A percentile compares a stretch with the other conserved stretches of the same genome.
These are phyloP conservation scores for Trichosurus vulpecula DNA, from an alignment of 2,797 vertebrate species.

Conservation along the genomic window DNA sequence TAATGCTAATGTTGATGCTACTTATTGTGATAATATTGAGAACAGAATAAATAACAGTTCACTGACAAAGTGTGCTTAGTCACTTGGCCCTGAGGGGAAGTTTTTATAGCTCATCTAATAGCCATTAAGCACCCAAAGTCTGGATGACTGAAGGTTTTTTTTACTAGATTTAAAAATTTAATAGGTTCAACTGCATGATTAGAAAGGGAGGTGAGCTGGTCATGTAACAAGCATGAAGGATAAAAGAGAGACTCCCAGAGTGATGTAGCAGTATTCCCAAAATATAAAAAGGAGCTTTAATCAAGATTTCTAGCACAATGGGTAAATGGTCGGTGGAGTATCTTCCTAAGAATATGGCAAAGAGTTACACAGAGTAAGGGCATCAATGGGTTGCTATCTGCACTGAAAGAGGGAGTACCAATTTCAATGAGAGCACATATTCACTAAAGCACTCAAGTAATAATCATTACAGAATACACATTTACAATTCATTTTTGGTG, in stretches of 20 bases:
- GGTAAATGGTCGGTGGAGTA: neutral
- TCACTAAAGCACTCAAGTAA: neutral
- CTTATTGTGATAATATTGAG: neutral
- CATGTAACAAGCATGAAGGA: neutral
- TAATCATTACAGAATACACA: neutral
- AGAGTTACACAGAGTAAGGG: neutral
- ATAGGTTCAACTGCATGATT: neutral
- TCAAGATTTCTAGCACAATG: neutral
- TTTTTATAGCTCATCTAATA: no score
- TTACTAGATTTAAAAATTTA: neutral
- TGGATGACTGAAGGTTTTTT: neutral
- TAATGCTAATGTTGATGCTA: rapidly evolving
- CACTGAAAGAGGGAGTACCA: neutral
- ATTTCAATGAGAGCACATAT: neutral
- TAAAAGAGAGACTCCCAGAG: neutral
- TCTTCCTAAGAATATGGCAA: neutral
- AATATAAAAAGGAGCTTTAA: neutral
- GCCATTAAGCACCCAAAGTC: neutral
- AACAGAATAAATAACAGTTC: neutral
- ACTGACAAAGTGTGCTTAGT: neutral
- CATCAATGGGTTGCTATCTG: neutral
- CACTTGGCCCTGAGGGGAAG: neutral
- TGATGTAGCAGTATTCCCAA: neutral
- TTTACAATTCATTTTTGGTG: neutral
- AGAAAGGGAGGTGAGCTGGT: neutral